Conservation (phyloP, 1,140 invertebrate species). For the Hydropsyche tenuis region DNA sequence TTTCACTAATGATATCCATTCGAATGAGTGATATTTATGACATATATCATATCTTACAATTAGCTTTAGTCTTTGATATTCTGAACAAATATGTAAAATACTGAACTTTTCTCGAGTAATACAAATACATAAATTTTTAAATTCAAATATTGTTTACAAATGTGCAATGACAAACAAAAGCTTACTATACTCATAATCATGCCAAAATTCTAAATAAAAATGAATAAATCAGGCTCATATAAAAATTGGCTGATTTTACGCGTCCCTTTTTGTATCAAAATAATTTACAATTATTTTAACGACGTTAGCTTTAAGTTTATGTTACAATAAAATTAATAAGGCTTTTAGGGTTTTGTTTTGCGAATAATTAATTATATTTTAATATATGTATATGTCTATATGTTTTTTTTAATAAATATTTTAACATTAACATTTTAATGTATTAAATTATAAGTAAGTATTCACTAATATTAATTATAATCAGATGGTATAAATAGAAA, state of each 20-base stretch:
- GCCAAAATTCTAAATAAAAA: neutral
- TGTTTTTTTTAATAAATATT: conserved; percentile 13
- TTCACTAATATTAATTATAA: no score
- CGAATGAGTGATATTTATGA: no score
- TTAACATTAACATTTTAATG: neutral
- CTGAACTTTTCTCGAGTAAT: no score
- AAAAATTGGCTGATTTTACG: conserved; percentile 21
- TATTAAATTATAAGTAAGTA: conserved; percentile 8
- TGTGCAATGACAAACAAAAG: neutral
- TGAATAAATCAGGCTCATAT: neutral
- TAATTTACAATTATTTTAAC: conserved; percentile 40
- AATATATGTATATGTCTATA: conserved; percentile 28
- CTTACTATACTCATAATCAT: neutral
- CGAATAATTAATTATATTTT: conserved; percentile 15
- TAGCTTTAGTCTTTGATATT: no score
- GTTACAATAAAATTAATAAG: conserved; percentile 42
- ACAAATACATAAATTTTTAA: neutral
- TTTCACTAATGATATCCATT: no score
- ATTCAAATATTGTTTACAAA: neutral
- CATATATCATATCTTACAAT: no score
- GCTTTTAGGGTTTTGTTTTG: conserved; percentile 40
- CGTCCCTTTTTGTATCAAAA: conserved; percentile 34
- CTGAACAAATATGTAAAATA: no score
- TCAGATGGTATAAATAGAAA: no score
- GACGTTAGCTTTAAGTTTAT: conserved; percentile 37